Conservation (phyloP, 2,113 vertebrate genomes). For the Gracilinanus agilis region DNA sequence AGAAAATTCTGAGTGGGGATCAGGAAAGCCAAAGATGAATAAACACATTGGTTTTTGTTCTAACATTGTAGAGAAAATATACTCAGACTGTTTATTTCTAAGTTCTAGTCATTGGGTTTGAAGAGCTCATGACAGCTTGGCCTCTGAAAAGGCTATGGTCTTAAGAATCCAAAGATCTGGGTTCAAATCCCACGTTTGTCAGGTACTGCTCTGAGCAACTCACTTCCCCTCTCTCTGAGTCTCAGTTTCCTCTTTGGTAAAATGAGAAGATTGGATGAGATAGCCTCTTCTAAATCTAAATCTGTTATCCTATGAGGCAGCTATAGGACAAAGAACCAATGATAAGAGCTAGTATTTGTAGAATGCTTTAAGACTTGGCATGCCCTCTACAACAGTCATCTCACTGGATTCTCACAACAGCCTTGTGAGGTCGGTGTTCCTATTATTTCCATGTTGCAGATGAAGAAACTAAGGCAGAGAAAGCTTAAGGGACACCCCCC, state of each 20-base stretch:
- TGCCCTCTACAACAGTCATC: not conserved
- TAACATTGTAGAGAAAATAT: slow-evolving; percentile 18
- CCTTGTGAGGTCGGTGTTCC: not conserved
- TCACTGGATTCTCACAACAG: not conserved
- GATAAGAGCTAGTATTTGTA: not conserved
- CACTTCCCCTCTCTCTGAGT: not conserved
- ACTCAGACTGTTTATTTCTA: slow-evolving; percentile 1
- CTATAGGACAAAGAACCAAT: not conserved
- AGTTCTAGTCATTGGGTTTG: not conserved
- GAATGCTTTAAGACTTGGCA: not conserved
- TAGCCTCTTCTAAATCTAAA: not conserved
- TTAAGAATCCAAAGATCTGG: not conserved
- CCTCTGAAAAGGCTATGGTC: not conserved
- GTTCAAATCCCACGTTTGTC: not conserved
- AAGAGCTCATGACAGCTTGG: not conserved
- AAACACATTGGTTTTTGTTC: not conserved
- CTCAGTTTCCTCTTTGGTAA: slow-evolving; percentile 4
- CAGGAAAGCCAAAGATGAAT: not conserved
- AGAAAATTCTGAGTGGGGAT: slow-evolving; percentile 13
- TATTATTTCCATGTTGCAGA: not conserved
- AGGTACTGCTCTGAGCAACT: not conserved
- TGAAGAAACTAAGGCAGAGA: not conserved
- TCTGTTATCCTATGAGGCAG: not conserved
- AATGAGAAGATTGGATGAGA: not conserved
- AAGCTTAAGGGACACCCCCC: not conserved